Conservation (phyloP, 2,113 vertebrate species). For the Platysternon megacephalum region DNA sequence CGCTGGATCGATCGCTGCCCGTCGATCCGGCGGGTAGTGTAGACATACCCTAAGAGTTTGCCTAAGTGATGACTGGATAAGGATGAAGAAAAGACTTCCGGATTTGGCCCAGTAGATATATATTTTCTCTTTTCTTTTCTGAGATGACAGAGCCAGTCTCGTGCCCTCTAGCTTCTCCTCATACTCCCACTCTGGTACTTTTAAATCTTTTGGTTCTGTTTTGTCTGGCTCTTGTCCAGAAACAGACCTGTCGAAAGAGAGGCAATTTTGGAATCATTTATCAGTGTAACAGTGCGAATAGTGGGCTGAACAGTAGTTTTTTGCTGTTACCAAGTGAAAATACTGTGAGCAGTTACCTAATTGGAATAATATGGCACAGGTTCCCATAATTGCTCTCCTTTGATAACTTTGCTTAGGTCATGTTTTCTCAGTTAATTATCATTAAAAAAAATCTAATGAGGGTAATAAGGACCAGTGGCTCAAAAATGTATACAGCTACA, state of each 20-base stretch:
- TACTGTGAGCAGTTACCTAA: conserved; percentile 79
- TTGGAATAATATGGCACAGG: conserved; percentile 83
- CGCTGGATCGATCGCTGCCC: too few relatives aligned
- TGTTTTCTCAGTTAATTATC: conserved; percentile 82
- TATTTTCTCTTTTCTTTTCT: conserved; percentile 5
- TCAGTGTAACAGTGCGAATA: conserved; percentile 83
- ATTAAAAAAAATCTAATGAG: conserved; percentile 73
- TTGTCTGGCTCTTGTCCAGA: conserved; percentile 82
- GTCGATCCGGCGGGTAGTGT: too few relatives aligned
- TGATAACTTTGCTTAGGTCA: conserved; percentile 79
- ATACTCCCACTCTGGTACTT: conserved; percentile 65
- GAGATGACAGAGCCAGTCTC: conserved; percentile 42
- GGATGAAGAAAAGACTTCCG: background rate
- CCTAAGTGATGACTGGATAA: background rate
- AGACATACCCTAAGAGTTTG: background rate
- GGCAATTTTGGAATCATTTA: conserved; percentile 81
- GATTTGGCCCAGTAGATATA: background rate
- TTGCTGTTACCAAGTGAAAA: conserved; percentile 74
- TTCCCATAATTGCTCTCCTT: conserved; percentile 75
- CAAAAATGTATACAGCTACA: conserved; percentile 72
- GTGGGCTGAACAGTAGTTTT: conserved; percentile 80
- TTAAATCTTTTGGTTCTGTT: conserved; percentile 83
- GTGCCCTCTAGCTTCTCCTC: conserved; percentile 70
- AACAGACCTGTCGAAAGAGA: conserved; percentile 76
- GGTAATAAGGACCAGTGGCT: conserved; percentile 59